phyloP scores from a whole-genome alignment of 2,113 vertebrate genomes.

The Smithornis capensis region DNA sequence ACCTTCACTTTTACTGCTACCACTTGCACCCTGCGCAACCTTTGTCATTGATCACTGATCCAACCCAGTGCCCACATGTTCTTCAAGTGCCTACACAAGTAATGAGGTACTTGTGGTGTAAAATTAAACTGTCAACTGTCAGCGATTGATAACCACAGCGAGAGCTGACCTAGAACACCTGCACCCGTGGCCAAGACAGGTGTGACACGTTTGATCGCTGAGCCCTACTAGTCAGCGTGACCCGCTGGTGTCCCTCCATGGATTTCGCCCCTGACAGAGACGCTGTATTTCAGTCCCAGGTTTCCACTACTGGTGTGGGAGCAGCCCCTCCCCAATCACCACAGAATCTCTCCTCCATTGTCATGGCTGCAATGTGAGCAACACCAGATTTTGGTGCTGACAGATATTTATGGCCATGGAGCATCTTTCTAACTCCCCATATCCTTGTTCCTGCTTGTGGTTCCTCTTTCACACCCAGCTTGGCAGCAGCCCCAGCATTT shows the following conservation, averaged over 20 bases:
- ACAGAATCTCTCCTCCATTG: neutral
- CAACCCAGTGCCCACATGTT: slow-evolving; percentile 97
- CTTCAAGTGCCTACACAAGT: slow-evolving; percentile 92
- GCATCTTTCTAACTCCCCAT: neutral
- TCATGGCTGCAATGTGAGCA: accelerated
- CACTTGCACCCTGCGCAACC: slow-evolving; percentile 86
- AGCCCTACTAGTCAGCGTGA: slow-evolving; percentile 82
- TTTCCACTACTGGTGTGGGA: neutral
- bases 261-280: slow-evolving; percentile 71
- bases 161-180: slow-evolving; percentile 92
- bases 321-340: neutral
- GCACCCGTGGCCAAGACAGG: slow-evolving; percentile 88
- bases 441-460: neutral
- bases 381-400: neutral
- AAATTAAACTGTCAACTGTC: slow-evolving; percentile 99
- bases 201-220: slow-evolving; percentile 89
- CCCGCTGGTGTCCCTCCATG: slow-evolving; percentile 75
- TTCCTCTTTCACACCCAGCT: neutral
- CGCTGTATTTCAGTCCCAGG: slow-evolving; percentile 39
- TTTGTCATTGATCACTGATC: slow-evolving; percentile 99
- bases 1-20: slow-evolving; percentile 91
- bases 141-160: slow-evolving; percentile 97
- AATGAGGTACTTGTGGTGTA: slow-evolving; percentile 98
- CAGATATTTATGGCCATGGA: neutral
- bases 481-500: neutral